Percentiles rank a stretch among this genome's conserved stretches.
These are phyloP conservation scores for Acanthoscelides obtectus DNA, from an alignment of 2,888 invertebrate genomes.

Conservation along the genomic window DNA sequence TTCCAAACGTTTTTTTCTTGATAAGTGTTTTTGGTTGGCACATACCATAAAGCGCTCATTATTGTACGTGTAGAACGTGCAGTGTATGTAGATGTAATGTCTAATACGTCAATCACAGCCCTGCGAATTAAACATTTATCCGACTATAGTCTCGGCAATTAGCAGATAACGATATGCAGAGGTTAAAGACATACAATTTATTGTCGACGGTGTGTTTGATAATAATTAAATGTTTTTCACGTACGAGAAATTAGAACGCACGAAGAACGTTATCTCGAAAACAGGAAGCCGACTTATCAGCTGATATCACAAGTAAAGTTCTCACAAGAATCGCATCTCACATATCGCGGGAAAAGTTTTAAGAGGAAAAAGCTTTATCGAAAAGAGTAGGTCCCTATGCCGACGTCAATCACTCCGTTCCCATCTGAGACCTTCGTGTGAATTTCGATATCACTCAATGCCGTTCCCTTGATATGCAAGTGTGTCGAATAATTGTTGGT, in stretches of 20 bases:
- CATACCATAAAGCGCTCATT: too few species aligned
- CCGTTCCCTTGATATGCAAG: neutral
- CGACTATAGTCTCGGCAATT: neutral
- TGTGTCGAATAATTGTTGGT: neutral
- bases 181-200: neutral
- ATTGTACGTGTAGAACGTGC: too few species aligned
- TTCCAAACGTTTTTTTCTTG: too few species aligned
- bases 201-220: neutral
- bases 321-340: neutral
- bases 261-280: neutral
- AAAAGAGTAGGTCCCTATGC: neutral
- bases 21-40: too few species aligned
- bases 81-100: too few species aligned
- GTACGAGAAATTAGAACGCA: neutral
- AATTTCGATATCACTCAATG: neutral
- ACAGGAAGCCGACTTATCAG: neutral
- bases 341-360: neutral
- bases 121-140: neutral
- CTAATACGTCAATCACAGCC: too few species aligned
- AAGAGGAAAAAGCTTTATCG: neutral
- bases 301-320: neutral
- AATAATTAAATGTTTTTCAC: neutral
- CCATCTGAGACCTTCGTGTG: neutral
- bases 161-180: neutral
- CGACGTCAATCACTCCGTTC: neutral